phyloP scores from a whole-genome alignment of 2,113 vertebrate genomes.

The Myotis lucifugus region DNA sequence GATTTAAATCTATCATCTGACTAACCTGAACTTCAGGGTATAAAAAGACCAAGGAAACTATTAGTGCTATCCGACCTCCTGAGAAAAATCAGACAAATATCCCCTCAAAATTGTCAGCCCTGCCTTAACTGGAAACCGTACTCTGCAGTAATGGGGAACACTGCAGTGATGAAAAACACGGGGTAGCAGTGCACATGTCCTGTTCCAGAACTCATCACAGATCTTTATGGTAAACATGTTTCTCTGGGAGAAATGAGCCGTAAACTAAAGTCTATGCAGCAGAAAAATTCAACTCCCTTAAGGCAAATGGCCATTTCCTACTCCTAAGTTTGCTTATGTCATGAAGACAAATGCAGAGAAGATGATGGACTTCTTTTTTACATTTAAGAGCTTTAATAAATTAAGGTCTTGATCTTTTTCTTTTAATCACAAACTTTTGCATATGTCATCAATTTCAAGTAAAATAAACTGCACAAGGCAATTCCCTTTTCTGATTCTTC shows the following conservation, averaged over 20 bases:
- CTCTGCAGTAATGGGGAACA: too few species aligned
- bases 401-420: slow-evolving; percentile 36
- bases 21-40: background rate
- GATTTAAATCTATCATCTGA: slow-evolving; percentile 57
- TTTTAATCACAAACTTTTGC: slow-evolving; percentile 37
- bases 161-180: background rate
- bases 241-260: slow-evolving; percentile 57
- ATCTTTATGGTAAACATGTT: background rate
- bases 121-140: background rate
- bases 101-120: background rate
- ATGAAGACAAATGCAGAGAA: background rate
- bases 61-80: background rate
- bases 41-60: slow-evolving; percentile 42
- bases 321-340: background rate
- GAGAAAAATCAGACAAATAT: slow-evolving; percentile 27
- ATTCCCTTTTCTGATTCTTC: background rate
- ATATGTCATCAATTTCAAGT: slow-evolving; percentile 34
- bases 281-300: slow-evolving; percentile 54
- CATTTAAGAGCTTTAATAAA: slow-evolving; percentile 51
- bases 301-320: slow-evolving; percentile 28
- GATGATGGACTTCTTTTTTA: background rate
- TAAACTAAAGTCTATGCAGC: background rate
- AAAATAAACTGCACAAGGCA: background rate
- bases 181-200: background rate
- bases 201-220: background rate